These are phyloP conservation scores for Ephialtes manifestator DNA, from an alignment of 2,888 invertebrate species.

Conservation along the genomic window DNA sequence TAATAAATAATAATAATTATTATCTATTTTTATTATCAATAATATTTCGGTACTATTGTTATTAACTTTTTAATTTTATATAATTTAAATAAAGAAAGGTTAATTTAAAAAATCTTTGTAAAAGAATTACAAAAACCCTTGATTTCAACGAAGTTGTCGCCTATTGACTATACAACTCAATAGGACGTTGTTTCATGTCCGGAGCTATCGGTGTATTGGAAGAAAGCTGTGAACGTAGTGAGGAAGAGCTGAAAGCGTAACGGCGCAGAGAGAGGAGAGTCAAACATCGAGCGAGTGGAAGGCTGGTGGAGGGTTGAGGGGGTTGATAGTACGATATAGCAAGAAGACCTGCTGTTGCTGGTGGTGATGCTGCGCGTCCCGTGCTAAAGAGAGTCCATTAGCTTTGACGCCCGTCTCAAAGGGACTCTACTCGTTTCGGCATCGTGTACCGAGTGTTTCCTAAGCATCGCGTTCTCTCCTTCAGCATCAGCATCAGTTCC, in stretches of 20 bases:
- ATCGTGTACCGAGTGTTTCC: conserved; percentile 83
- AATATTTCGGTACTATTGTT: too few relatives aligned
- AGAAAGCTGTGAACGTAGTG: conserved; percentile 37
- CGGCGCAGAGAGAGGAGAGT: conserved; percentile 20
- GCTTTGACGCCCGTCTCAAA: conserved; percentile 85
- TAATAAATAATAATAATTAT: too few relatives aligned
- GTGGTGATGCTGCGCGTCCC: conserved; percentile 36
- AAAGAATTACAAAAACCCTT: neutral
- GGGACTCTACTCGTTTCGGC: conserved; percentile 81
- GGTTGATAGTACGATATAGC: conserved; percentile 45
- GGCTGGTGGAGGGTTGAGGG: conserved; percentile 27
- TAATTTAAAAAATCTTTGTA: neutral
- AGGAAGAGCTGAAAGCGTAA: conserved; percentile 21
- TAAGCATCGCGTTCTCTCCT: conserved; percentile 80
- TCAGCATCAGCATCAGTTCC: conserved; percentile 72
- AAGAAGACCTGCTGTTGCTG: conserved; percentile 11
- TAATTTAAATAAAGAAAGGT: too few relatives aligned
- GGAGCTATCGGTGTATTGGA: conserved; percentile 65
- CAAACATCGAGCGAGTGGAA: conserved; percentile 31
- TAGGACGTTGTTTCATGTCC: neutral
- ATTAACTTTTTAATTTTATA: too few relatives aligned
- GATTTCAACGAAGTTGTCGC: conserved; percentile 6
- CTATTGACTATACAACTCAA: neutral
- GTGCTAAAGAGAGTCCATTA: conserved; percentile 80
- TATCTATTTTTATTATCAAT: too few relatives aligned